Base-by-base conservation (phyloP, 2,888 invertebrate species). In the Camponotus fellah region DNA sequence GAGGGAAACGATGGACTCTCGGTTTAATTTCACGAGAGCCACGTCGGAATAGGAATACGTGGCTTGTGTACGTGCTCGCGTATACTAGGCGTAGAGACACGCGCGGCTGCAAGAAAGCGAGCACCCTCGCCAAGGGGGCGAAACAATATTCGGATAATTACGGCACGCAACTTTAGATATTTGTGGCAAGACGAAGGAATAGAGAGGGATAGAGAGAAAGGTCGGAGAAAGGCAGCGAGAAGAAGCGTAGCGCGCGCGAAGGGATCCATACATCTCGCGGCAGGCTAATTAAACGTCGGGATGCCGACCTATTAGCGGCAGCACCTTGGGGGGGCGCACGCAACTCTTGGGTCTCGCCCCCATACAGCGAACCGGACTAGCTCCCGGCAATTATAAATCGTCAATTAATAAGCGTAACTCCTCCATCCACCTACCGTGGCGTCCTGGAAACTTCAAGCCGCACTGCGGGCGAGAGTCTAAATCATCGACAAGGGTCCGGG, bases 361-460 rank as follows among this genome's bases (percentile, higher is more conserved):
- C 86, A 76, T 82, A 88, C 86, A 81, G 81, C 64, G 84, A 86
- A 46, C 65, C 82, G 79, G 81, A 76, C 71, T 69, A 74, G 89
- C 87, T 87, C 85, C 84, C 85, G 88, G 91, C 92, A 92, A 92
- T 92, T 92, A 92, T 92, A 91, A 92, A 90, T 92, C 92, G 90
- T 90, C 91, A 90, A 93, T 93, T 92, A 93, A 92, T 91, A 92
- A 91, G 89, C 88, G 90, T 88, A 88, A 90, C 88, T 88, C 87
- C 83, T 75, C 49, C 8, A 86, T 80, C 85, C 84, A 80, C 80
- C 85, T 83, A 86, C 79, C 69, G 69, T 77, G 83, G 77, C 84
- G 75, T 88, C 85, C 83, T 72, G 74, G 81, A 62, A 85, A 84
- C 69, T 83, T 71, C 79, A 60, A 80, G 77, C 69, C 69, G 72